phyloP scores from a whole-genome alignment of 2,797 vertebrate species.

The Acestrorhynchus altus region DNA sequence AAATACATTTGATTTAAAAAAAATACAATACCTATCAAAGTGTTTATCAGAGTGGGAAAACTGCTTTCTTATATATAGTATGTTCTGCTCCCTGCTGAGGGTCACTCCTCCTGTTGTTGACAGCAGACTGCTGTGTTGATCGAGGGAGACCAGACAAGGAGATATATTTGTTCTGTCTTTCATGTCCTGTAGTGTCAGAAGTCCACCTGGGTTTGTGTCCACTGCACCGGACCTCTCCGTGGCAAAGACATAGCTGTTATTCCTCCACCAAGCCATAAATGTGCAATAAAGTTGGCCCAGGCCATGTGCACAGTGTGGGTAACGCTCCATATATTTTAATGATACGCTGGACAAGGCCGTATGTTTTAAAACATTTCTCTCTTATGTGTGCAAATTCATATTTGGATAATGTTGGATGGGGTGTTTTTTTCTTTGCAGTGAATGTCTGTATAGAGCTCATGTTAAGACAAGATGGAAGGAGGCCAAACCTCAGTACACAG shows the following conservation, averaged over 20 bases:
- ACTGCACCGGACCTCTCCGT: slow-evolving; percentile 47
- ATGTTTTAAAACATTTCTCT: slow-evolving; percentile 70
- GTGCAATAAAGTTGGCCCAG: slow-evolving; percentile 74
- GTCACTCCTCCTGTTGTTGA: slow-evolving; percentile 26
- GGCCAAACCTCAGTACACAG: slow-evolving; percentile 12
- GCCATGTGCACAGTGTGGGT: slow-evolving; percentile 71
- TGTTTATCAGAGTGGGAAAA: slow-evolving; percentile 18
- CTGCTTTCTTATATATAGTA: slow-evolving; percentile 32
- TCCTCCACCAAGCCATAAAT: slow-evolving; percentile 73
- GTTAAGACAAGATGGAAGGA: slow-evolving; percentile 20
- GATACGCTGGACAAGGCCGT: slow-evolving; percentile 70
- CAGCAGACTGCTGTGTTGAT: slow-evolving; percentile 20
- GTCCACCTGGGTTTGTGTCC: slow-evolving; percentile 41
- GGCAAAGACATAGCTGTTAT: slow-evolving; percentile 70
- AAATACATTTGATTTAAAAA: no score
- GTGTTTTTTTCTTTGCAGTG: slow-evolving; percentile 26
- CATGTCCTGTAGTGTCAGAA: slow-evolving; percentile 35
- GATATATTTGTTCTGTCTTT: slow-evolving; percentile 31
- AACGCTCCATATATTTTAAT: slow-evolving; percentile 82
- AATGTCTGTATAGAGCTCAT: slow-evolving; percentile 6
- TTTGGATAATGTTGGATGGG: slow-evolving; percentile 28
- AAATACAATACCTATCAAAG: no score
- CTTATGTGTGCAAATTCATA: slow-evolving; percentile 64
- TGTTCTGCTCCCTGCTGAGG: slow-evolving; percentile 20
- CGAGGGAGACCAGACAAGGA: slow-evolving; percentile 13